Percentiles rank a stretch among this genome's conserved stretches.
Conservation (phyloP, 2,113 vertebrate genomes). For the Xenopus laevis region DNA sequence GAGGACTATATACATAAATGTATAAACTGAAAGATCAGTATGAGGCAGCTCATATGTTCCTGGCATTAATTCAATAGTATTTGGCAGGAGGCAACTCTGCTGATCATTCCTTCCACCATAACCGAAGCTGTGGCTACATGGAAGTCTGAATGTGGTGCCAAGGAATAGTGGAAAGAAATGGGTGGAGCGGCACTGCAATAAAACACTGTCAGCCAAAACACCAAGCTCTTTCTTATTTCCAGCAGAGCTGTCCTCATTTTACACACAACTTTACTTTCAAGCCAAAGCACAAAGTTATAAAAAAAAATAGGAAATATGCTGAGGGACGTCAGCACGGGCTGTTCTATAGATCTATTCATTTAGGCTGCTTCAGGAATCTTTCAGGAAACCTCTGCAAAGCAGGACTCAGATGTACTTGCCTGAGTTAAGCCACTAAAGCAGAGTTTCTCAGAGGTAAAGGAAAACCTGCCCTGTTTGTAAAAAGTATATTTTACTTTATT, state of each 20-base stretch:
- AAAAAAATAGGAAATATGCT: background rate
- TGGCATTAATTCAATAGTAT: constrained; percentile 9
- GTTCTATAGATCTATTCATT: constrained; percentile 2
- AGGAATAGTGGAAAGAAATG: constrained; percentile 18
- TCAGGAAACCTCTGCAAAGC: too few relatives aligned
- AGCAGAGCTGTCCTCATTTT: background rate
- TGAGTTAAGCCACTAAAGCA: too few relatives aligned
- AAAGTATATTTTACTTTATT: too few relatives aligned
- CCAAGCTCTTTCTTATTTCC: background rate
- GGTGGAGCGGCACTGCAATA: constrained; percentile 14
- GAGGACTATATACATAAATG: too few relatives aligned
- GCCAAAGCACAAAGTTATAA: constrained; percentile 4
- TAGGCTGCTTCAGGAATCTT: background rate
- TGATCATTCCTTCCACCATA: constrained; percentile 5
- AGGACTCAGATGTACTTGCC: too few relatives aligned
- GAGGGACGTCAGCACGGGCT: background rate
- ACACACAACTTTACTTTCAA: background rate
- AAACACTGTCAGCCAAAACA: background rate
- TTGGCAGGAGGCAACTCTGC: constrained; percentile 12
- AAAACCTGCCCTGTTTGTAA: too few relatives aligned
- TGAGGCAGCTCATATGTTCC: constrained; percentile 25
- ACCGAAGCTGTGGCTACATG: background rate
- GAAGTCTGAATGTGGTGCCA: constrained; percentile 2
- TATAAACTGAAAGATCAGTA: background rate
- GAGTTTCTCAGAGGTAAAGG: too few relatives aligned